These are phyloP conservation scores for Pachycephus smyrnensis DNA, from an alignment of 2,888 invertebrate species.

Conservation along the genomic window DNA sequence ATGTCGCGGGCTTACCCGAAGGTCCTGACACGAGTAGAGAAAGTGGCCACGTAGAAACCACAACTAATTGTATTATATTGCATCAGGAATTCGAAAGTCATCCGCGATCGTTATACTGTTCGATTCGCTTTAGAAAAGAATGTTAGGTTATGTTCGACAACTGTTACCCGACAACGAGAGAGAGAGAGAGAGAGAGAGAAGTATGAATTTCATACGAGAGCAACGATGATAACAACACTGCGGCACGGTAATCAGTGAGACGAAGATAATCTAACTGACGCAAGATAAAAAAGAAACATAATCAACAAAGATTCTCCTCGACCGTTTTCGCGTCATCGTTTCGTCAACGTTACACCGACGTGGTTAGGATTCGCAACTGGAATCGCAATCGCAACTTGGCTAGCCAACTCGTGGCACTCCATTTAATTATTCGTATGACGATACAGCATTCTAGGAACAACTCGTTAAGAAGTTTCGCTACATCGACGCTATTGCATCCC, in stretches of 20 bases:
- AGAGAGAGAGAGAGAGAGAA: neutral
- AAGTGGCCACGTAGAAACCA: neutral
- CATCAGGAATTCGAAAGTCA: neutral
- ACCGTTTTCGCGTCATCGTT: neutral
- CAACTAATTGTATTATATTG: neutral
- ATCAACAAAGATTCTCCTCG: neutral
- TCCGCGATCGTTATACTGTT: neutral
- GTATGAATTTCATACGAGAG: neutral
- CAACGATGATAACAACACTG: no score
- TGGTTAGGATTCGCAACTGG: neutral
- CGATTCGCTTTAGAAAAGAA: neutral
- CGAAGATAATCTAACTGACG: neutral
- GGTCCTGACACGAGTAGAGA: neutral
- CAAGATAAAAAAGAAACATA: neutral
- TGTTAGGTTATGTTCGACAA: neutral
- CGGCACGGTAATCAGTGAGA: neutral
- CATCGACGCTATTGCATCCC: slow-evolving; percentile 2
- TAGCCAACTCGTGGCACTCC: neutral
- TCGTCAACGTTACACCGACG: neutral
- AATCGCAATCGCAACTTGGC: neutral
- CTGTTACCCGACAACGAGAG: neutral
- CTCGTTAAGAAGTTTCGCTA: slow-evolving; percentile 20
- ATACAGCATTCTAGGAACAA: slow-evolving; percentile 1
- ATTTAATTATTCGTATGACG: slow-evolving; percentile 10
- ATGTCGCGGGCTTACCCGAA: neutral